phyloP scores from a whole-genome alignment of 2,888 invertebrate genomes.

The Stenchaetothrips biformis region DNA sequence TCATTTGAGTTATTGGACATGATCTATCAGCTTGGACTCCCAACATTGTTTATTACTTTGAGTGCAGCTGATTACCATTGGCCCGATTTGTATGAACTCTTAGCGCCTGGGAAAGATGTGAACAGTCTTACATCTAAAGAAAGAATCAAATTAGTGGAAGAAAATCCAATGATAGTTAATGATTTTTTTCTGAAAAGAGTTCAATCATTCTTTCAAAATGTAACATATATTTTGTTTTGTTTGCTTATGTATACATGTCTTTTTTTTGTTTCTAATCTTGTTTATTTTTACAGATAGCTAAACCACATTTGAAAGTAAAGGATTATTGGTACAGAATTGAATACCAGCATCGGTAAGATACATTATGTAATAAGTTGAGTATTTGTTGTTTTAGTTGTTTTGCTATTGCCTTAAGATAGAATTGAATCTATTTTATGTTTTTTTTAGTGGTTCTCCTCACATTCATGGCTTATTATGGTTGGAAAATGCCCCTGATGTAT shows the following conservation, averaged over 20 bases:
- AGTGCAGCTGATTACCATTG: constrained; percentile 36
- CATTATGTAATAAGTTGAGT: too few relatives aligned
- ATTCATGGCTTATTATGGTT: constrained; percentile 36
- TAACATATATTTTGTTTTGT: neutral
- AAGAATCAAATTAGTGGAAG: constrained; percentile 29
- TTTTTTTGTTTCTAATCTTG: too few relatives aligned
- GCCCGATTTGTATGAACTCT: constrained; percentile 32
- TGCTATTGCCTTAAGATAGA: too few relatives aligned
- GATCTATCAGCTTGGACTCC: constrained; percentile 33
- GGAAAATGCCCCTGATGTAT: constrained; percentile 32
- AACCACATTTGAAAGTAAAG: constrained; percentile 26
- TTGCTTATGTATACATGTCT: too few relatives aligned
- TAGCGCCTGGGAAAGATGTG: neutral
- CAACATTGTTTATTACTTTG: constrained; percentile 35
- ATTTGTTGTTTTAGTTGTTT: too few relatives aligned
- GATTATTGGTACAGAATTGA: constrained; percentile 33
- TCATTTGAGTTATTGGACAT: constrained; percentile 33
- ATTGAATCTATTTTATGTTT: too few relatives aligned
- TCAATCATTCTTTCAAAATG: constrained; percentile 24
- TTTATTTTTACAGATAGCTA: constrained; percentile 20
- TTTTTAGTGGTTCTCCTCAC: constrained; percentile 34
- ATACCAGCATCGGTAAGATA: constrained; percentile 30
- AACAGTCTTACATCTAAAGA: neutral
- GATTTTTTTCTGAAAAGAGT: constrained; percentile 30
- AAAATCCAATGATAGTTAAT: constrained; percentile 31